A percentile compares a stretch with the other conserved stretches of the same genome.
Conservation (phyloP, 2,797 vertebrate species). For the Chloroceryle amazona region DNA sequence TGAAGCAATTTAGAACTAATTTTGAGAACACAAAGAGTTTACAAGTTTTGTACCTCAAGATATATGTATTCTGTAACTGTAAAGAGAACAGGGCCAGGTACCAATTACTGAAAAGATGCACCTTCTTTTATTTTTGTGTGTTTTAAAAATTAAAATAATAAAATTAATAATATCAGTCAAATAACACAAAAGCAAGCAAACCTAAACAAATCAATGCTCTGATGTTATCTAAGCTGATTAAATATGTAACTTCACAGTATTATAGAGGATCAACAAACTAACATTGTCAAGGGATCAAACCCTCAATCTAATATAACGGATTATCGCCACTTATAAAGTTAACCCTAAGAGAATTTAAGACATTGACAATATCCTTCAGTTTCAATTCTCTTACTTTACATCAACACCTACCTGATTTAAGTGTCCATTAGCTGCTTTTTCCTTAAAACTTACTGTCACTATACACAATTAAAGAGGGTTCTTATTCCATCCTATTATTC, state of each 20-base stretch:
- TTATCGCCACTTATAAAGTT: neutral
- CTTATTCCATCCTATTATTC: neutral
- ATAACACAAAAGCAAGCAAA: neutral
- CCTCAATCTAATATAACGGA: neutral
- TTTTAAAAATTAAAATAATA: neutral
- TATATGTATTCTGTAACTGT: neutral
- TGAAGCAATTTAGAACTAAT: neutral
- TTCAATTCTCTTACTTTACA: neutral
- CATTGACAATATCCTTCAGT: neutral
- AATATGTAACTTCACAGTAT: neutral
- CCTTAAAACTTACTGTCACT: neutral
- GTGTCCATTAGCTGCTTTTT: neutral
- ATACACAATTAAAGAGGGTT: neutral
- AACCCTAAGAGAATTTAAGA: neutral
- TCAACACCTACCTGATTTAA: neutral
- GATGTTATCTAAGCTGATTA: neutral
- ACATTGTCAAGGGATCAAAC: neutral
- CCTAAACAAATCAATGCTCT: neutral
- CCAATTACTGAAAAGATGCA: neutral
- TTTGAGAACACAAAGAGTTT: neutral
- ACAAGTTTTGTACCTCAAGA: neutral
- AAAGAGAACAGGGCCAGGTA: neutral
- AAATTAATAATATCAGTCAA: neutral
- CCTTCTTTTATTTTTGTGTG: neutral
- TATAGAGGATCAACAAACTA: neutral